Evolutionary conservation across 2,888 invertebrate species (phyloP).

Genomic region (Callyntrura guangdongensis): DNA sequence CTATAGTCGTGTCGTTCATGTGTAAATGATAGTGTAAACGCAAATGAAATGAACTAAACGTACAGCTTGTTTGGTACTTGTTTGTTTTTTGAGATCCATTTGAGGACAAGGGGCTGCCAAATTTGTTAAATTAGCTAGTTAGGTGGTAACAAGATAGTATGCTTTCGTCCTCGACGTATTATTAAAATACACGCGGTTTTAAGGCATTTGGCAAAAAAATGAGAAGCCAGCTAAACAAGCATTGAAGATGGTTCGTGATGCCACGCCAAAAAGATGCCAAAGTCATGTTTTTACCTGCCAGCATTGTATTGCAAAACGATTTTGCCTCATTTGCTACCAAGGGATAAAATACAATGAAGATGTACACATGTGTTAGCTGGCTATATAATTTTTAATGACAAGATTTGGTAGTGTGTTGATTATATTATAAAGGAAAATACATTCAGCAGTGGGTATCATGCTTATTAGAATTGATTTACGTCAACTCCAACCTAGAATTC

Average conservation of each 20-base stretch:
- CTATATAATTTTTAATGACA: conserved; percentile 37
- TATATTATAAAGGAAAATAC: not conserved
- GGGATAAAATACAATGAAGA: not conserved
- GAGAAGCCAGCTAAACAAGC: conserved; percentile 25
- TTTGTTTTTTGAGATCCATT: not conserved
- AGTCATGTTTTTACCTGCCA: conserved; percentile 52
- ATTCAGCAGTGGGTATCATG: not conserved
- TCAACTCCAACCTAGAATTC: conserved; percentile 38
- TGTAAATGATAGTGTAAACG: conserved; percentile 55
- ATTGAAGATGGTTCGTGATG: conserved; percentile 54
- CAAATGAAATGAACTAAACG: not conserved
- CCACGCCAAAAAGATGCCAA: conserved; percentile 31
- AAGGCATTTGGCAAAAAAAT: conserved; percentile 6
- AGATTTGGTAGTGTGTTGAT: conserved; percentile 31
- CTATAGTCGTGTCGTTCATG: conserved; percentile 28
- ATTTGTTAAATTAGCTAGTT: conserved; percentile 26
- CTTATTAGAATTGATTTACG: conserved; percentile 67
- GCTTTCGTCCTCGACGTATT: not conserved
- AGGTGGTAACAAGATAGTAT: not conserved
- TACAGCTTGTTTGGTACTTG: conserved; percentile 13
- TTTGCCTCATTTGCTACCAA: conserved; percentile 25
- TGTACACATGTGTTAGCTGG: not conserved
- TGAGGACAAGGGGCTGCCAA: conserved; percentile 28
- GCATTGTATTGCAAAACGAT: conserved; percentile 18
- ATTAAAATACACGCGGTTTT: not conserved